Evolutionary conservation across 2,113 vertebrate species (phyloP), one percentile per base, ranked within the genome.

Genomic region (Myiagra hebetior): DNA sequence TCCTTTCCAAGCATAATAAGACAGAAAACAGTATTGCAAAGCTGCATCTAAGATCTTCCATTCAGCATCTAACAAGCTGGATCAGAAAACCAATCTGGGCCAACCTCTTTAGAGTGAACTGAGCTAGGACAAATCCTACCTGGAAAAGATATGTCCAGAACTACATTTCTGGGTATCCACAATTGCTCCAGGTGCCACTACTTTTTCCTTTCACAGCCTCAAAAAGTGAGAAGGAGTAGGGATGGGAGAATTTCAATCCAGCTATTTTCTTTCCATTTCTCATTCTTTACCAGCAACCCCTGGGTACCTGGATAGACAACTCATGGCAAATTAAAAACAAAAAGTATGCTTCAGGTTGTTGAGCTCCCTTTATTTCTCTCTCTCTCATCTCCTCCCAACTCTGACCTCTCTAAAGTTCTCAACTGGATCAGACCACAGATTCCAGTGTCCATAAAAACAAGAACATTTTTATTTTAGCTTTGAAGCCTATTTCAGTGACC

Each of bases 391-490:
- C n/a, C 67, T n/a, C 17, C 11, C 2, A 5, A 17, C 10, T 93
- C 64, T 27, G 27, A 79, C 17, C 42, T 86, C 84, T 84, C 56
- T 19, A 67, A 92, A 91, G 77, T 79, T 94, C 77, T 97, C 97
- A 98, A 80, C 87, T 98, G 95, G 98, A 98, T 98, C 97, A 97
- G 97, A 98, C 98, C 97, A 97, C 93, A 97, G 95, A 95, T 97
- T 98, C 97, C 85, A 95, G 89, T 49, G 83, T 97, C 93, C 95
- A 97, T 97, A 97, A 98, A 98, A 98, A 95, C 91, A 95, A 93
- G 89, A 95, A 97, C 97, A 98, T 97, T 98, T 98, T 98, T 98
- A 97, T 98, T 98, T 98, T 98, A 96, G 98, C 98, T 98, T 98
- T 97, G 97, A 98, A 98, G 97, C 96, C 98, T 97, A 98, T 98